These are phyloP conservation scores for Lepisosteus osseus DNA, from an alignment of 2,113 vertebrate genomes.

Conservation along the genomic window DNA sequence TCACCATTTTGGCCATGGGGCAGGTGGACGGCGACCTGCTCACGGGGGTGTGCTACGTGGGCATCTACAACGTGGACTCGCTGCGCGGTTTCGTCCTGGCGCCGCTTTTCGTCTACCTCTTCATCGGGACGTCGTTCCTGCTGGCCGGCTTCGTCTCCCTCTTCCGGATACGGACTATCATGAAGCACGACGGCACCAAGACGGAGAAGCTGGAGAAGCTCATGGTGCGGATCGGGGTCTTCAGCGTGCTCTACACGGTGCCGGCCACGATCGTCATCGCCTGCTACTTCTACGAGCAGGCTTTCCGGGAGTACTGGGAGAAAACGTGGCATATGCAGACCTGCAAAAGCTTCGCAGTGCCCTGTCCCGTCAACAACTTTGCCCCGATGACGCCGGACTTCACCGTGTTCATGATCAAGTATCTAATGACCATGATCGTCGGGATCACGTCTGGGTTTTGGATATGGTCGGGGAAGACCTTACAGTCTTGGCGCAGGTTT, in stretches of 20 bases:
- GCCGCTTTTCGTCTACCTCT: constrained; percentile 83
- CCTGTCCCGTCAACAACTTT: constrained; percentile 74
- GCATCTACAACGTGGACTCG: constrained; percentile 77
- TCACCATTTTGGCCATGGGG: constrained; percentile 82
- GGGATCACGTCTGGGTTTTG: constrained; percentile 90
- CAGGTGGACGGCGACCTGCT: constrained; percentile 87
- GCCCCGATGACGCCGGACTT: constrained; percentile 82
- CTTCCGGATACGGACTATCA: constrained; percentile 95
- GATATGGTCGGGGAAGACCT: constrained; percentile 92
- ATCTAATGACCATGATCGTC: constrained; percentile 91
- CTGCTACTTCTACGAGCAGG: constrained; percentile 89
- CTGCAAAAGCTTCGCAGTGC: constrained; percentile 79
- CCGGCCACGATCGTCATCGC: constrained; percentile 82
- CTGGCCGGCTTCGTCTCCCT: constrained; percentile 87
- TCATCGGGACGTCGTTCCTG: constrained; percentile 84
- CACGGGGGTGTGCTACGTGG: constrained; percentile 89
- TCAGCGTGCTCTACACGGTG: constrained; percentile 82
- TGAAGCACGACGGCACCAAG: constrained; percentile 97
- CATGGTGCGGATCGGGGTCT: constrained; percentile 87
- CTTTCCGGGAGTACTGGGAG: constrained; percentile 84
- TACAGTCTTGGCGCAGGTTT: constrained; percentile 86
- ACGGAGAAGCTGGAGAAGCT: constrained; percentile 89
- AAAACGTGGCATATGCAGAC: constrained; percentile 83
- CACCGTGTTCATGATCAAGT: constrained; percentile 91
- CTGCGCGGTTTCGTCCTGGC: constrained; percentile 84